Evolutionary conservation across 2,888 invertebrate species (phyloP).

Genomic region (Parascotia fuliginaria): DNA sequence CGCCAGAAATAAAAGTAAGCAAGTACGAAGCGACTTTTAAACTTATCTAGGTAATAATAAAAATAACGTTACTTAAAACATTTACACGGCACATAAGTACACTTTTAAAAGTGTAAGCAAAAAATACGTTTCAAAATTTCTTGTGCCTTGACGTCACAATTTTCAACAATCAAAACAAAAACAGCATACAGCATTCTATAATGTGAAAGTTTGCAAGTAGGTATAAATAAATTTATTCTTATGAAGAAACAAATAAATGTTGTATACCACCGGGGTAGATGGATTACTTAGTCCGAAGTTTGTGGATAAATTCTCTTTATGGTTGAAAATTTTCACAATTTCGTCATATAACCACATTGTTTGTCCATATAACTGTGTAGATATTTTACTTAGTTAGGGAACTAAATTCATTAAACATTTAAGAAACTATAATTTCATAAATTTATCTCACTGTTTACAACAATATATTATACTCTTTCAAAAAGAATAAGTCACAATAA

Average conservation of each 20-base stretch:
- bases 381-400: constrained; percentile 17
- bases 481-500: too few relatives aligned
- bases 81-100: neutral
- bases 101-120: neutral
- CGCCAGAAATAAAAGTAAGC: constrained; percentile 60
- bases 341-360: constrained; percentile 18
- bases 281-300: constrained; percentile 19
- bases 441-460: neutral
- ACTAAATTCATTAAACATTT: constrained; percentile 9
- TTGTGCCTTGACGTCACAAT: neutral
- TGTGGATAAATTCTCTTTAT: constrained; percentile 12
- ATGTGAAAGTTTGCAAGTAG: neutral
- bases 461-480: too few relatives aligned
- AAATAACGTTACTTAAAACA: constrained; percentile 6
- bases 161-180: neutral
- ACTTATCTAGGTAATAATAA: constrained; percentile 7
- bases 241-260: constrained; percentile 7
- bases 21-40: constrained; percentile 47
- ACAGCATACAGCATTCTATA: neutral
- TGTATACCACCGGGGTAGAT: constrained; percentile 3
- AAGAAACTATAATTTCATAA: neutral
- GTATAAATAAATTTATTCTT: constrained; percentile 6
- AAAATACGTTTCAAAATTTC: neutral
- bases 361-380: constrained; percentile 16
- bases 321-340: constrained; percentile 28